Conservation (phyloP, 2,888 invertebrate species). For the Morpho helenor region DNA sequence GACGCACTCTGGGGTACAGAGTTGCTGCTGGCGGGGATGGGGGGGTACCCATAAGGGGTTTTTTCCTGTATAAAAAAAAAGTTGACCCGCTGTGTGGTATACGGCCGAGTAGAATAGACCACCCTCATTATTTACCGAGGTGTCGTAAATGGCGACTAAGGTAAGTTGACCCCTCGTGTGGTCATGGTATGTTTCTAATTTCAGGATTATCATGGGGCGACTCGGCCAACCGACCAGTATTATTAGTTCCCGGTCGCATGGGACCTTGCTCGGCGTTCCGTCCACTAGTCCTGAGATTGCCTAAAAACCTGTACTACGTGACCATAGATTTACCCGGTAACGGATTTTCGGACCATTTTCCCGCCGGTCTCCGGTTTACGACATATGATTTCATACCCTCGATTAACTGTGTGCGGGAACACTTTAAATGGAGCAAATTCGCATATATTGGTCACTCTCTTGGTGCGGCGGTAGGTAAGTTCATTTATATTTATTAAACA, state of each 20-base stretch:
- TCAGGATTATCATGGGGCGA: constrained; percentile 81
- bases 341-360: constrained; percentile 76
- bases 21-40: too few relatives aligned
- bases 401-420: constrained; percentile 38
- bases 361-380: constrained; percentile 46
- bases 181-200: constrained; percentile 22
- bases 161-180: too few relatives aligned
- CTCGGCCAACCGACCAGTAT: constrained; percentile 62
- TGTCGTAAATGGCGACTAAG: too few relatives aligned
- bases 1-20: too few relatives aligned
- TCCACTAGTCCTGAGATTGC: constrained; percentile 71
- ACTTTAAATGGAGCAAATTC: constrained; percentile 54
- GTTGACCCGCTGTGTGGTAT: too few relatives aligned
- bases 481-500: too few relatives aligned
- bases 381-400: constrained; percentile 46
- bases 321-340: constrained; percentile 79
- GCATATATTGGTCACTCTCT: constrained; percentile 58
- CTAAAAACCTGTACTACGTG: constrained; percentile 54
- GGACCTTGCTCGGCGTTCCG: constrained; percentile 81
- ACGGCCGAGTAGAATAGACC: too few relatives aligned
- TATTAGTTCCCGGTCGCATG: constrained; percentile 79
- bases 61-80: too few relatives aligned
- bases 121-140: too few relatives aligned
- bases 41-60: too few relatives aligned
- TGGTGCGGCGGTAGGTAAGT: constrained; percentile 52